Base-by-base conservation (phyloP, 2,888 invertebrate species). In the Nomada flava region DNA sequence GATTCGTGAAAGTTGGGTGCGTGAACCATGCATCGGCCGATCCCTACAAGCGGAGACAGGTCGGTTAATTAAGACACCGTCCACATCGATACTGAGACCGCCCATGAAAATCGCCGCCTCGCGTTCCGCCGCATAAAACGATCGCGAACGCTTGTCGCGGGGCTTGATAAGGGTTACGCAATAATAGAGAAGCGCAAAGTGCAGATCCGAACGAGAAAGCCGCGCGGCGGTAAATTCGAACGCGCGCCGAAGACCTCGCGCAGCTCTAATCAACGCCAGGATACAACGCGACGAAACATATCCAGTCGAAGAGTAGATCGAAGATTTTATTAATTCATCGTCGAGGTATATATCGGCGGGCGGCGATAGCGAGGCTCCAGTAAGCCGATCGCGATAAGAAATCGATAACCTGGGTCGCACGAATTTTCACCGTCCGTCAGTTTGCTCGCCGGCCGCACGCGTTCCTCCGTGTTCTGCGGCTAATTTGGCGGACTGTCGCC, bases 161-260 rank as follows among this genome's bases (percentile, higher is more conserved):
- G 2, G 0, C n/a, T 9, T 20, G 59, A 26, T 53, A 42, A 5
- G 13, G 26, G 52, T 60, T 79, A 68, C 77, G 72, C 42, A 60
- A 64, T n/a, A 44, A 55, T 2, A 20, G 47, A 47, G 47, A 1
- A 53, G 10, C 42, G 36, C 5, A 36, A 2, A 23, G 67, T 15
- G 26, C 11, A 13, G 9, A 52, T 2, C 23, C 29, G 62, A 47
- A 4, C 15, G 18, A 15, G 36, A 26, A 63, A n/a, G 23, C 44
- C 10, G 23, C 42, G 2, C 3, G 53, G 82, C 82, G 76, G 72
- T 29, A 74, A 29, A 65, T 81, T 74, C 55, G 20, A 80, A 81
- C 36, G 64, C n/a, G 26, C 18, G 13, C 15, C 13, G 7, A 36
- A 36, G 5, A 7, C 36, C 7, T 0, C 36, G 36, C 36, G 36